Evolutionary conservation across 92 coral and sea anemone genomes (phyloP).

Genomic region (Palythoa grandiflora): DNA sequence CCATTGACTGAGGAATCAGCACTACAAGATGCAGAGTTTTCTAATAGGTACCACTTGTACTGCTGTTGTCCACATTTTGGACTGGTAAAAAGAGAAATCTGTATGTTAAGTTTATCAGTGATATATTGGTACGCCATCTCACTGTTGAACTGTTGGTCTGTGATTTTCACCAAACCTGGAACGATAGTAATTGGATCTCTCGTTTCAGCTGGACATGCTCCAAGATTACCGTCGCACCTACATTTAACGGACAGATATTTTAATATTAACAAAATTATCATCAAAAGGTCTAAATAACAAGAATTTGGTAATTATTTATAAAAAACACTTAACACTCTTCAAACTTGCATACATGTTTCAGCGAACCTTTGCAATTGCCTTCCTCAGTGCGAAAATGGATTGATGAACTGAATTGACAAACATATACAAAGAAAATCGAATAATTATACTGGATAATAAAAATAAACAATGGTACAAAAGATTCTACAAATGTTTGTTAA

Average conservation of each 20-base stretch:
- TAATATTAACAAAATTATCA: no score
- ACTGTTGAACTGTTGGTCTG: slow-evolving; percentile 61
- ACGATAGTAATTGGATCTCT: slow-evolving; percentile 69
- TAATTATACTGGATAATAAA: no score
- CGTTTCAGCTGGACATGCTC: slow-evolving; percentile 84
- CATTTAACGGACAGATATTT: background rate
- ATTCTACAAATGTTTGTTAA: no score
- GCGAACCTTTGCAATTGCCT: no score
- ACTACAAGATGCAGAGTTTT: slow-evolving; percentile 7
- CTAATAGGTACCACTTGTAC: slow-evolving; percentile 80
- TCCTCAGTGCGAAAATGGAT: no score
- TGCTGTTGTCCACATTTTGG: slow-evolving; percentile 79
- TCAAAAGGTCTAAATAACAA: no score
- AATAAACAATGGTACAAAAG: no score
- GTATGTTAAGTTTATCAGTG: slow-evolving; percentile 75
- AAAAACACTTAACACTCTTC: no score
- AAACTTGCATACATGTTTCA: no score
- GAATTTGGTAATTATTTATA: no score
- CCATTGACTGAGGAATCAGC: slow-evolving; percentile 16
- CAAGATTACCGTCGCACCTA: slow-evolving; percentile 92
- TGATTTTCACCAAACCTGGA: slow-evolving; percentile 74
- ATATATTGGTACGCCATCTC: slow-evolving; percentile 69
- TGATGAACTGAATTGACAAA: no score
- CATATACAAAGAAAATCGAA: no score
- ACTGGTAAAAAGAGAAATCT: slow-evolving; percentile 66